A percentile compares a stretch with the other conserved stretches of the same genome.
phyloP scores from a whole-genome alignment of 1,140 invertebrate species.

The Psilanteris sp. region DNA sequence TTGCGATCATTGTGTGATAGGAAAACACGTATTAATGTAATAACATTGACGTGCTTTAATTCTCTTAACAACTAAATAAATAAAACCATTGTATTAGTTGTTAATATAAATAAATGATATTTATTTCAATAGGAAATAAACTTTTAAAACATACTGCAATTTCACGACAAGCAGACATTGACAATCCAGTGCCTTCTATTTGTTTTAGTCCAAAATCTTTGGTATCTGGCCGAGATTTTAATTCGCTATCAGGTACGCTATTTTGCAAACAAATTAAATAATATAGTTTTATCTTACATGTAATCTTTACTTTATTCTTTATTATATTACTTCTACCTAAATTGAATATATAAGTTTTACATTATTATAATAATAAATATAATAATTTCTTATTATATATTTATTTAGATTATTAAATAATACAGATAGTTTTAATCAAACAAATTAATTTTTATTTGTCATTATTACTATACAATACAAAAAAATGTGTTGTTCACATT shows the following conservation, averaged over 20 bases:
- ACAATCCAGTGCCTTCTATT: conserved; percentile 99
- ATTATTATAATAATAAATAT: too few relatives aligned
- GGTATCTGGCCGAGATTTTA: conserved; percentile 83
- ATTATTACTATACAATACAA: too few relatives aligned
- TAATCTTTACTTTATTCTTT: too few relatives aligned
- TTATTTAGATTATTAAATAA: too few relatives aligned
- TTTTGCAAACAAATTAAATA: neutral
- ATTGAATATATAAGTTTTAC: too few relatives aligned
- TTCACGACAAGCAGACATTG: conserved; percentile 99
- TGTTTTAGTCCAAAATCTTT: conserved; percentile 99
- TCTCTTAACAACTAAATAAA: conserved; percentile 88
- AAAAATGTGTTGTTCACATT: too few relatives aligned
- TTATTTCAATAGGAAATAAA: conserved; percentile 3
- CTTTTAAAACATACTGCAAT: conserved; percentile 90
- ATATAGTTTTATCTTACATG: too few relatives aligned
- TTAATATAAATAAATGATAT: neutral
- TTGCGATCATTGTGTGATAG: conserved; percentile 98
- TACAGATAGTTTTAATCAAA: too few relatives aligned
- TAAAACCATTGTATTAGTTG: too few relatives aligned
- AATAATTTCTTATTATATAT: too few relatives aligned
- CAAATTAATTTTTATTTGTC: too few relatives aligned
- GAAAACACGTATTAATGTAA: conserved; percentile 98
- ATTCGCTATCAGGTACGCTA: conserved; percentile 78
- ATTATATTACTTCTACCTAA: too few relatives aligned
- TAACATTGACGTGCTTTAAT: conserved; percentile 98